Evolutionary conservation across 2,797 vertebrate genomes (phyloP), one percentile per base, ranked within the genome.

Genomic region (Thripadectes ignobilis): DNA sequence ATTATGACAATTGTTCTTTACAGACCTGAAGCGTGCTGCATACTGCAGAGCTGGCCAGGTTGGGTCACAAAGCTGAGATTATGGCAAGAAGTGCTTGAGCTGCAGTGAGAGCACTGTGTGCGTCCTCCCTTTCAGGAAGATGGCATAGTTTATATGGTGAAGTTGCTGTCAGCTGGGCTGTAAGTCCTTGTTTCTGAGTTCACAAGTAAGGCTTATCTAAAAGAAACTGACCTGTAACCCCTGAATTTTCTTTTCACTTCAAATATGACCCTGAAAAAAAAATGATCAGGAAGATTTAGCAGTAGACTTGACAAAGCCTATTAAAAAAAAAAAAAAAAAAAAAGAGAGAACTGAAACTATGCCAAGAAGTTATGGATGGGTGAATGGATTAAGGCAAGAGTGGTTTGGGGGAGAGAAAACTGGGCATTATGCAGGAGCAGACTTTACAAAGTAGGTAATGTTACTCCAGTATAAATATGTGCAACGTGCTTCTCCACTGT

Each of bases 131-230:
- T 54, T 65, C 52, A 78, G 93, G 72, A 86, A 75, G 58, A 34
- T 6, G 0, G 4, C 58, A 38, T 4, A 34, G 32, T 15, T 79
- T 72, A 68, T 0, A 0, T 48, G 34, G 14, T 12, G 57, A 51
- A 2, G 2, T 5, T 41, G 20, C 34, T 74, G 3, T 51, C 83
- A 78, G 62, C 72, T 68, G 59, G 83, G 61, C 61, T 75, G 80
- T 68, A 83, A 19, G 21, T 46, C 9, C 9, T 34, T 45, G 4
- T 49, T 72, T 77, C 54, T 65, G 73, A 72, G 38, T 39, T 74
- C 13, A 6, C 7, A 18, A 63, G 20, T 26, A 76, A 30, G 20
- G 57, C 46, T 75, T 75, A 49, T 39, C 32, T 65, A 48, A 69
- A 75, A 88, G 13, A 52, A 76, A 36, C 8, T 18, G 24, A 62